Base-by-base conservation (phyloP, 1,140 invertebrate genomes). In the Drosophila pseudoobscura region DNA sequence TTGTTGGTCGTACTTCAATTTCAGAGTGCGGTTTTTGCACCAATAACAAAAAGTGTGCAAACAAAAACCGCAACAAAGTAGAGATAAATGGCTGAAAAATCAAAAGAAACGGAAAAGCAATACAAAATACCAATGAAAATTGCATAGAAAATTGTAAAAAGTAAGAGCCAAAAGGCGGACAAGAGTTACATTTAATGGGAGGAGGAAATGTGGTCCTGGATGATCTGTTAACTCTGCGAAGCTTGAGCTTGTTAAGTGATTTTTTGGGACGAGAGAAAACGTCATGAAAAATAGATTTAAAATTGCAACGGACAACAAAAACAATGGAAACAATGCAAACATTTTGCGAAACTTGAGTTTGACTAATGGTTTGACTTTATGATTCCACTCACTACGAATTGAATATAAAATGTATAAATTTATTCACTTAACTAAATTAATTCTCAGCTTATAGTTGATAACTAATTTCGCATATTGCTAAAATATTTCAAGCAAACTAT, bases 21-120 rank as follows among this genome's bases (percentile, higher is more conserved):
- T 51, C 60, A 74, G 51, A 43, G 52, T 75, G 70, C 26, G 72
- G 71, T 75, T 65, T 63, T 64, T 49, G 59, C 44, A 47, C 49
- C 63, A 13, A 13, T 13, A 13, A 39, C 15, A 39, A 58, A 75
- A 44, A 53, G 60, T 60, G 26, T 17, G 17, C 17, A 74, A 57
- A 53, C 70, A 13, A 53, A 74, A 74, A 65, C 71, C 71, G 41
- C 59, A 75, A 58, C 70, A 75, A 75, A 75, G 70, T 58, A 58
- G 41, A 50, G 75, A 75, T 44, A 43, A 64, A 66, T 55, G 74
- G 51, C 39, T 55, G 47, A 13, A 72, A 22, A 51, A 44, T 43
- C 31, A 61, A 71, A 45, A 70, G 57, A 60, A 60, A 49, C 13
- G 15, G 17, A 31, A 9, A 11, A 39, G 4, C 9, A 39, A 39